Evolutionary conservation across 2,113 vertebrate species (phyloP).

Genomic region (Dolichotis patagonum): DNA sequence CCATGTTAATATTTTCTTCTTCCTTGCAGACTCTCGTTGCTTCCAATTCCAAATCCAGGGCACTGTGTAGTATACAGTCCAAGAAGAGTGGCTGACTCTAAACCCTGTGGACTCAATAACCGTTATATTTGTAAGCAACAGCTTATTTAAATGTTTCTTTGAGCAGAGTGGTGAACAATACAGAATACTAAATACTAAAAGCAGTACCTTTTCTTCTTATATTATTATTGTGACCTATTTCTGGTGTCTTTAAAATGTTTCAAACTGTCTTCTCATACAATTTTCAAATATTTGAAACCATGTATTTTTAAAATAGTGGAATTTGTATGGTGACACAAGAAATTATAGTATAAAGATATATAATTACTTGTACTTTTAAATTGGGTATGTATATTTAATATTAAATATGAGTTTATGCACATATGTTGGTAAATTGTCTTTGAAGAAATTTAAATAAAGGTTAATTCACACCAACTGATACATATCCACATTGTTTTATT

Average conservation of each 20-base stretch:
- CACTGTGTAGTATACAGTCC: rapidly evolving
- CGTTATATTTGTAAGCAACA: conserved; percentile 44
- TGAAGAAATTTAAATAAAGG: conserved; percentile 21
- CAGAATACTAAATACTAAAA: background rate
- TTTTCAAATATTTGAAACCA: background rate
- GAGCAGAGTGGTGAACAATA: background rate
- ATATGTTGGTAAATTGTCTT: background rate
- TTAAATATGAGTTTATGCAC: background rate
- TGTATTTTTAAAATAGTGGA: background rate
- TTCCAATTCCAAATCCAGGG: rapidly evolving
- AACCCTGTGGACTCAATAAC: rapidly evolving
- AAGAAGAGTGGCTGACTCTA: rapidly evolving
- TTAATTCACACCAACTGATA: background rate
- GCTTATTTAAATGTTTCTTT: background rate
- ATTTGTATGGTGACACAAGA: background rate
- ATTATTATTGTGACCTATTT: background rate
- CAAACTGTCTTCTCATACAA: background rate
- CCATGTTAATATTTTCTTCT: conserved; percentile 27
- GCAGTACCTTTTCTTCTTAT: background rate
- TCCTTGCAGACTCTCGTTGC: conserved; percentile 40
- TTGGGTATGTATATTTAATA: background rate
- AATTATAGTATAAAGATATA: background rate
- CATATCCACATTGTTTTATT: background rate
- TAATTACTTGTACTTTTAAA: background rate
- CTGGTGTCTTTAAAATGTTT: background rate